Evolutionary conservation across 1,140 invertebrate genomes (phyloP).

Genomic region (Globodera rostochiensis): DNA sequence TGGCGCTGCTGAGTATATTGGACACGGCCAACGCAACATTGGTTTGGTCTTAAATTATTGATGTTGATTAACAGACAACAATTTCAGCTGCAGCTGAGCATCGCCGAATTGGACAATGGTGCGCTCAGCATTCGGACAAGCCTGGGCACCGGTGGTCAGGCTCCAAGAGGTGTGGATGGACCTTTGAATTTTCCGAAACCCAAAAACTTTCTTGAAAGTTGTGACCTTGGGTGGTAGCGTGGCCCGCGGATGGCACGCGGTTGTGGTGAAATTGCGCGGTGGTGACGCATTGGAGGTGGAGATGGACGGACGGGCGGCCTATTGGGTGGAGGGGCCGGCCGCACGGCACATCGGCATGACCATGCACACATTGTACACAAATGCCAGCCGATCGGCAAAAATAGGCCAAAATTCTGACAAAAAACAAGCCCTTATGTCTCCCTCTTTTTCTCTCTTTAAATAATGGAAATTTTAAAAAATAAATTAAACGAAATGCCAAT

Average conservation of each 20-base stretch:
- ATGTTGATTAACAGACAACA: background rate
- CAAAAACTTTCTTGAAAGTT: background rate
- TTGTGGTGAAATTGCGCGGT: slow-evolving; percentile 58
- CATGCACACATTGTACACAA: slow-evolving; percentile 43
- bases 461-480: background rate
- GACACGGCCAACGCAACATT: slow-evolving; percentile 31
- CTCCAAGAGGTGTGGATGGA: background rate
- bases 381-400: background rate
- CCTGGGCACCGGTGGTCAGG: background rate
- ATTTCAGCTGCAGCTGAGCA: slow-evolving; percentile 13
- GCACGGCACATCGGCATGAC: slow-evolving; percentile 54
- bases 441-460: background rate
- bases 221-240: background rate
- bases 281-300: slow-evolving; percentile 57
- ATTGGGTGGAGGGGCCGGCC: slow-evolving; percentile 61
- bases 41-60: background rate
- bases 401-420: background rate
- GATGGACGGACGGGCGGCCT: slow-evolving; percentile 57
- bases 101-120: background rate
- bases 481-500: too few relatives aligned
- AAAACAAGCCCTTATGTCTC: background rate
- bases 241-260: slow-evolving; percentile 51
- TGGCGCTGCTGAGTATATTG: slow-evolving; percentile 33
- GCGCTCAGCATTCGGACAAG: background rate
- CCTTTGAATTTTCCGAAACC: background rate